Evolutionary conservation across 2,113 vertebrate genomes (phyloP).

Genomic region (Accipiter cooperii): DNA sequence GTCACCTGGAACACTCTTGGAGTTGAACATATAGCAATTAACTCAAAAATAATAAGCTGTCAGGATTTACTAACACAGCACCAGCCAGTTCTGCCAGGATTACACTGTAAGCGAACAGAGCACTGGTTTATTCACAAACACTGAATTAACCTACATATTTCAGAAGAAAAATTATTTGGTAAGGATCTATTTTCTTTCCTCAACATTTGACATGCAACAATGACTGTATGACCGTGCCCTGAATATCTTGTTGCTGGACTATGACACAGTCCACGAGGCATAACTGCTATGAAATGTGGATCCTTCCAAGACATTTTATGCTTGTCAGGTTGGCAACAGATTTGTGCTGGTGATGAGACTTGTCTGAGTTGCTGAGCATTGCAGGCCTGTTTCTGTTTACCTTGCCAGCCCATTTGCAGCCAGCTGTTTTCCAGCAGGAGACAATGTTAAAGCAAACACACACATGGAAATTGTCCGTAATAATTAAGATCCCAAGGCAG

Average conservation of each 20-base stretch:
- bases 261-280: background rate
- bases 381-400: slow-evolving; percentile 38
- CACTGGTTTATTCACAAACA: background rate
- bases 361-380: background rate
- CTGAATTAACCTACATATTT: background rate
- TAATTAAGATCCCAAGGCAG: slow-evolving; percentile 13
- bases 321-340: background rate
- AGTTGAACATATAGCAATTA: background rate
- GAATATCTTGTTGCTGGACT: background rate
- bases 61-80: background rate
- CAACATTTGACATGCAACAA: background rate
- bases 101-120: background rate
- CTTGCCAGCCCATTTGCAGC: slow-evolving; percentile 46
- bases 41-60: background rate
- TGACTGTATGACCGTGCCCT: background rate
- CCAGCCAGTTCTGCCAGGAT: background rate
- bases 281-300: background rate
- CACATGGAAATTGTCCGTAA: background rate
- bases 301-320: background rate
- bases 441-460: slow-evolving; percentile 7
- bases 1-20: background rate
- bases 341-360: background rate
- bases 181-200: background rate
- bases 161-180: background rate
- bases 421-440: slow-evolving; percentile 46